Evolutionary conservation across 2,113 vertebrate species (phyloP), one percentile per base, ranked within the genome.

Genomic region (Pelusios castaneus): DNA sequence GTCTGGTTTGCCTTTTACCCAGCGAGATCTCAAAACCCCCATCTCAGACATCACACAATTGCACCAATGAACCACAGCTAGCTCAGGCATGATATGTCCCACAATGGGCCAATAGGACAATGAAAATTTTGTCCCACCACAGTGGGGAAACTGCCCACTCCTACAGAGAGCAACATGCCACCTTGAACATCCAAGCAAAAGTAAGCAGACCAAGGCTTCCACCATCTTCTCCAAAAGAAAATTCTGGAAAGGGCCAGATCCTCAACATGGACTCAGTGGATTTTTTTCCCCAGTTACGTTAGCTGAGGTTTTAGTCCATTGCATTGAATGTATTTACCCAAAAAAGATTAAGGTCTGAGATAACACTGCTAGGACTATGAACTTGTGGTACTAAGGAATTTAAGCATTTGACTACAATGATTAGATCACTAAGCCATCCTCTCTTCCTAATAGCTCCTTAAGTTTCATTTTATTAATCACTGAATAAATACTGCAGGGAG

Each of bases 381-480:
- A 80, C 43, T 25, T 51, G n/a, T 80, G 45, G 83, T 90, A 85
- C 77, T 43, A 56, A 55, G 63, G 41, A 95, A 95, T 91, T 16
- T 81, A 91, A 93, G 88, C 91, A 92, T 95, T 96, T 94, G 5
- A 83, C 41, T 45, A 10, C 13, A 43, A 45, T 93, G 52, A 81
- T 79, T 34, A 91, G 63, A 89, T 45, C 41, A 73, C 75, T 77
- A 88, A 88, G 38, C 54, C 41, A n/a, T 60, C 41, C 60, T 90
- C 19, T 52, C 17, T 84, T 96, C 82, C 24, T 87, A 93, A 94
- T 43, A 70, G n/a, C 78, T 95, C 88, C 49, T 92, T 93, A 89
- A 76, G 86, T 95, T 96, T 96, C 8, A 63, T 92, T 90, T 89
- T 77, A 79, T 89, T 89, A 85, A 95, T 92, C 84, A 49, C 56